Evolutionary conservation across 2,797 vertebrate species (phyloP), one percentile per base, ranked within the genome.

Genomic region (Melanotaenia boesemani): DNA sequence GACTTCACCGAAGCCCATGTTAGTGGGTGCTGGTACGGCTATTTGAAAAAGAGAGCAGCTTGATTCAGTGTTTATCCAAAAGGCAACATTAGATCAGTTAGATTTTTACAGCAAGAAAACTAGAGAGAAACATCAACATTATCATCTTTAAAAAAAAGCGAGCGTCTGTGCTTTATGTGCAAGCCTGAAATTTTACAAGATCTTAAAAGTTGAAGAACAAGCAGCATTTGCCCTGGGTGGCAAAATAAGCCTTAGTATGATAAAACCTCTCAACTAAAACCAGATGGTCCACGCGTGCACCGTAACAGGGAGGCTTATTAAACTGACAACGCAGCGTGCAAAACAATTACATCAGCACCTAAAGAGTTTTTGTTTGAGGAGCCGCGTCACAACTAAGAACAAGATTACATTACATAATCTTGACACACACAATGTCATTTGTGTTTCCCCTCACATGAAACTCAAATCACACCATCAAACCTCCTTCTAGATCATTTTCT

Each of bases 1-100:
- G 71, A 98, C 91, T 0, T 96, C 92, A 55, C 96, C 95, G 73
- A 99, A 99, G 46, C 90, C 88, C 67, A 99, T 88, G 66, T 95
- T 88, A 5, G 96, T 97, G 28, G 98, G 97, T 30, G 97, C 94
- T 74, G 97, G 98, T 4, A 99, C 96, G 62, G 97, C 98, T 99
- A 58, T n/a, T 8, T 16, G 28, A 46, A 59, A 44, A 48, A 75
- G 26, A 83, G 26, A 73, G 22, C 7, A 63, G 11, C 5, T n/a
- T 39, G 9, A 50, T 20, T 74, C 55, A 81, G 2, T 50, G 9
- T 13, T 6, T 15, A 37, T 46, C 50, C 55, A 63, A 41, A 70
- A 30, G n/a, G 10, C 1, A 24, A 39, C 10, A 50, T 65, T 8
- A 20, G 15, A 57, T 57, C 55, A 50, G 48, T 50, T 5, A 22